A percentile compares a stretch with the other conserved stretches of the same genome.
Conservation (phyloP, 2,888 invertebrate genomes). For the Drosophila diplacantha region DNA sequence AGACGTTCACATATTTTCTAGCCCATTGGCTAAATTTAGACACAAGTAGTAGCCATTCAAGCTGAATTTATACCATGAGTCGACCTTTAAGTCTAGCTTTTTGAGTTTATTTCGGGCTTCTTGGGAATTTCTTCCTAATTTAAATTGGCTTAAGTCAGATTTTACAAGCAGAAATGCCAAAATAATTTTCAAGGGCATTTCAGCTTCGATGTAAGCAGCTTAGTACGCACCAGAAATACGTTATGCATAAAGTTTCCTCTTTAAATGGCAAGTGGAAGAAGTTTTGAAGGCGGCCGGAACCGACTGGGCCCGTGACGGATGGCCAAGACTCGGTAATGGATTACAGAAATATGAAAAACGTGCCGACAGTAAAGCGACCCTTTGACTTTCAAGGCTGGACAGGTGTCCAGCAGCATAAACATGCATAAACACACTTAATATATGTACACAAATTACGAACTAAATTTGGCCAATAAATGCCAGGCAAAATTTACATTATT, state of each 20-base stretch:
- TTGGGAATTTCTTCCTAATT: neutral
- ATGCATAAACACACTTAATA: slow-evolving; percentile 28
- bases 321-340: slow-evolving; percentile 43
- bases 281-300: slow-evolving; percentile 26
- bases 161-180: neutral
- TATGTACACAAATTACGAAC: slow-evolving; percentile 53
- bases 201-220: slow-evolving; percentile 20
- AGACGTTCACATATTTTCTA: neutral
- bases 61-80: neutral
- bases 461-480: slow-evolving; percentile 37
- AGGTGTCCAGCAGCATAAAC: slow-evolving; percentile 32
- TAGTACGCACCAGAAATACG: slow-evolving; percentile 15
- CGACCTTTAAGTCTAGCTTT: too few species aligned
- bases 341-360: slow-evolving; percentile 43
- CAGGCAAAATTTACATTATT: slow-evolving; percentile 46
- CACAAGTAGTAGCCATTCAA: neutral
- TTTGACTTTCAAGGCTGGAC: slow-evolving; percentile 27
- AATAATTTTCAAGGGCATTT: slow-evolving; percentile 21
- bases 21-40: neutral
- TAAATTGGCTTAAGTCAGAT: slow-evolving; percentile 2
- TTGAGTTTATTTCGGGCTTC: neutral
- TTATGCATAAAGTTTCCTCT: slow-evolving; percentile 33
- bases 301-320: slow-evolving; percentile 25
- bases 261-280: slow-evolving; percentile 20
- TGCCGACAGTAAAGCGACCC: slow-evolving; percentile 43